Evolutionary conservation across 2,888 invertebrate species (phyloP).

Genomic region (Apomyelois bistriatella): DNA sequence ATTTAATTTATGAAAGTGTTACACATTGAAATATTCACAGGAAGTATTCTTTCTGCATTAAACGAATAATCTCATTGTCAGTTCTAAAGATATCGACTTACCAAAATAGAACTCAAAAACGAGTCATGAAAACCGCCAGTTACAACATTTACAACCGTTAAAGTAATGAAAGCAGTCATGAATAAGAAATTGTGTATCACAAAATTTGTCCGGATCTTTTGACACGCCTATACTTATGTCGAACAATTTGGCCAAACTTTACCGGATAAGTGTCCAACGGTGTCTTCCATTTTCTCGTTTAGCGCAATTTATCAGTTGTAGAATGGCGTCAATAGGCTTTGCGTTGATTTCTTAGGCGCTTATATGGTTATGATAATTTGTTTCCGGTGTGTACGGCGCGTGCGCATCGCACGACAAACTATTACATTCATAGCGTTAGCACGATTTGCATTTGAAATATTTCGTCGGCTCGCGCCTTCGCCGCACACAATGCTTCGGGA

Average conservation of each 20-base stretch:
- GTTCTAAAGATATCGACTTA: constrained; percentile 16
- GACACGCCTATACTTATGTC: constrained; percentile 32
- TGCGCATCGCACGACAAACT: constrained; percentile 76
- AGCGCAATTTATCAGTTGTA: constrained; percentile 69
- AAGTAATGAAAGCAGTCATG: constrained; percentile 37
- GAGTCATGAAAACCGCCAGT: constrained; percentile 29
- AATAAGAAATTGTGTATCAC: constrained; percentile 39
- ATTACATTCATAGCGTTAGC: constrained; percentile 76
- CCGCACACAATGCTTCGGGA: constrained; percentile 64
- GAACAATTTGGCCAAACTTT: constrained; percentile 25
- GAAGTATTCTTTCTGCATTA: too few relatives aligned
- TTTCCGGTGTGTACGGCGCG: constrained; percentile 76
- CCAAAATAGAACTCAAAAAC: constrained; percentile 26
- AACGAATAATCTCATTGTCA: not conserved
- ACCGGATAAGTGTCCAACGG: constrained; percentile 40
- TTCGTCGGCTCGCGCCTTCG: constrained; percentile 67
- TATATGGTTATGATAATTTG: constrained; percentile 80
- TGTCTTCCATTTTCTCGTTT: constrained; percentile 62
- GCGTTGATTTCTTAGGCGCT: constrained; percentile 68
- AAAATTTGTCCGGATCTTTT: constrained; percentile 43
- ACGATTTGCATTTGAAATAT: constrained; percentile 80
- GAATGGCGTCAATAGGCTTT: constrained; percentile 72
- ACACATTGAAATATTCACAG: too few relatives aligned
- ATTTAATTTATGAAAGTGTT: too few relatives aligned
- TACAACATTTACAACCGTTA: constrained; percentile 45